Conservation (phyloP, 2,113 vertebrate species). For the Amia ocellicauda region DNA sequence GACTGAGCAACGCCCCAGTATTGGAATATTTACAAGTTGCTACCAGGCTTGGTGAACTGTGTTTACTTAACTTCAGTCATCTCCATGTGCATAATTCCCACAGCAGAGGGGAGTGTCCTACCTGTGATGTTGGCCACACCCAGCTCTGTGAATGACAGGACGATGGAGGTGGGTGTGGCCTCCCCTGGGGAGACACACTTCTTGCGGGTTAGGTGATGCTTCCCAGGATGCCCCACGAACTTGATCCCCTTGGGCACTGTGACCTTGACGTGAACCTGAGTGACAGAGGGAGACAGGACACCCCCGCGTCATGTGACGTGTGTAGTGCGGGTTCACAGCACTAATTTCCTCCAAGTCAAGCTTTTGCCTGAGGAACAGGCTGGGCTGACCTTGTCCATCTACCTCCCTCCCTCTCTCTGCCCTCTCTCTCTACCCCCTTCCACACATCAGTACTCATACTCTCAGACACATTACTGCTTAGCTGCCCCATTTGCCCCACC, state of each 20-base stretch:
- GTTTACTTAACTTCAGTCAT: no score
- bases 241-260: slow-evolving; percentile 82
- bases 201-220: slow-evolving; percentile 82
- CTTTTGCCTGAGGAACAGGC: no score
- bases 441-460: no score
- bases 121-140: slow-evolving; percentile 82
- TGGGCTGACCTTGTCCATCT: slow-evolving; percentile 22
- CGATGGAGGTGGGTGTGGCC: slow-evolving; percentile 78
- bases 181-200: slow-evolving; percentile 78
- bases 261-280: slow-evolving; percentile 83
- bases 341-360: no score
- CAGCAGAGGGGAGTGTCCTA: slow-evolving; percentile 34
- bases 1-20: no score
- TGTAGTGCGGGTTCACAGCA: no score
- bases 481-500: background rate
- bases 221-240: slow-evolving; percentile 85
- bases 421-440: background rate
- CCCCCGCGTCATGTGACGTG: background rate
- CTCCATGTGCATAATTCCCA: no score
- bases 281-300: slow-evolving; percentile 12
- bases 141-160: slow-evolving; percentile 80
- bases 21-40: no score
- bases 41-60: no score
- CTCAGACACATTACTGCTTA: no score
- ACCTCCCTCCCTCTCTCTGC: background rate